These are phyloP conservation scores for Ganaspis sp. DNA, from an alignment of 1,140 invertebrate genomes.

Conservation along the genomic window DNA sequence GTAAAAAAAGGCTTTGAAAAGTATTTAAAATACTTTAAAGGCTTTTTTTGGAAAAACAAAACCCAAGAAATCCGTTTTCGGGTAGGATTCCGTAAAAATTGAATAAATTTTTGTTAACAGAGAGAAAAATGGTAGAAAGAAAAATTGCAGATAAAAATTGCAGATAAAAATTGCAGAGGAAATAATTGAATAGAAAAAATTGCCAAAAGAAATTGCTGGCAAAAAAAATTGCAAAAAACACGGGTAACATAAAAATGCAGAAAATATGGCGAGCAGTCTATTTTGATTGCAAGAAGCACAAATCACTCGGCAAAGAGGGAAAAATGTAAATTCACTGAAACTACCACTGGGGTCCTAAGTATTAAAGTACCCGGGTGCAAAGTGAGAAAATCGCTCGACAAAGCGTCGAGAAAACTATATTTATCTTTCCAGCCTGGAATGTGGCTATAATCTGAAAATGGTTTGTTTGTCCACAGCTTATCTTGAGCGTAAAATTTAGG, in stretches of 20 bases:
- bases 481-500: constrained; percentile 27
- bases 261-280: not conserved
- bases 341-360: not conserved
- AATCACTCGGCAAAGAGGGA: constrained; percentile 11
- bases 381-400: constrained; percentile 24
- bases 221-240: constrained; percentile 1
- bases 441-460: constrained; percentile 10
- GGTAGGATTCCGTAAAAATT: too few relatives aligned
- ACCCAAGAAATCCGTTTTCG: too few relatives aligned
- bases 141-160: too few relatives aligned
- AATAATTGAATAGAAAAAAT: too few relatives aligned
- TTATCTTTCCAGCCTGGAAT: constrained; percentile 33
- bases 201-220: constrained; percentile 36
- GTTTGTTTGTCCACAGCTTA: constrained; percentile 43
- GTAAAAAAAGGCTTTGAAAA: too few relatives aligned
- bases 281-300: constrained; percentile 5
- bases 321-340: constrained; percentile 11
- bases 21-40: too few relatives aligned
- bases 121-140: too few relatives aligned
- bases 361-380: constrained; percentile 2
- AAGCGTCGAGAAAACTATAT: constrained; percentile 2
- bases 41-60: too few relatives aligned
- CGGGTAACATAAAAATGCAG: too few relatives aligned
- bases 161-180: too few relatives aligned
- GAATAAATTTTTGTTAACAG: too few relatives aligned